Percentiles rank a stretch among this genome's conserved stretches.
These are phyloP conservation scores for Siniperca knerii DNA, from an alignment of 2,113 vertebrate species.

Conservation along the genomic window DNA sequence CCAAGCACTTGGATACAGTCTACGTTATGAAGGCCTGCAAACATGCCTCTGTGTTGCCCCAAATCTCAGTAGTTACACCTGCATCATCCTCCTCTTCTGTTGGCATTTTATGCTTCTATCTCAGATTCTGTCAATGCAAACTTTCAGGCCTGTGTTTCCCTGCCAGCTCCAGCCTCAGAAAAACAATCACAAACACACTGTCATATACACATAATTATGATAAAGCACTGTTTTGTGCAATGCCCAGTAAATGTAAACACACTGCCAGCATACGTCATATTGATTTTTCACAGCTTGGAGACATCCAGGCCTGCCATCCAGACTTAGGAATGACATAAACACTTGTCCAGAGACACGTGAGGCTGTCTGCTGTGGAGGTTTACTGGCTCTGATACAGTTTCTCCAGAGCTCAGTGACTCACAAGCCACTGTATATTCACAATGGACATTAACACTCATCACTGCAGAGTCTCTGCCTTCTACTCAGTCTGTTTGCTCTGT, in stretches of 20 bases:
- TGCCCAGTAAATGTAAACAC: conserved; percentile 45
- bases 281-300: conserved; percentile 65
- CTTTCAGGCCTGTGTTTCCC: conserved; percentile 15
- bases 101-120: conserved; percentile 12
- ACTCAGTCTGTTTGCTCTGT: conserved; percentile 54
- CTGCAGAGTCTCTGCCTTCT: conserved; percentile 8
- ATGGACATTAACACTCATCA: conserved; percentile 41
- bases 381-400: conserved; percentile 40
- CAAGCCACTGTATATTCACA: conserved; percentile 53
- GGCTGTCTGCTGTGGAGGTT: conserved; percentile 35
- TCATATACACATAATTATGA: conserved; percentile 56
- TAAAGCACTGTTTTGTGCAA: conserved; percentile 42
- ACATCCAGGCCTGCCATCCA: conserved; percentile 35
- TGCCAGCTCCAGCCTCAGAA: conserved; percentile 39
- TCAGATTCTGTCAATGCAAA: conserved; percentile 45
- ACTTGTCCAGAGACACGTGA: conserved; percentile 49
- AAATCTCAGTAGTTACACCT: not conserved
- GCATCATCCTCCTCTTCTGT: not conserved
- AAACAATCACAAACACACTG: conserved; percentile 63
- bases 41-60: not conserved
- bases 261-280: conserved; percentile 30
- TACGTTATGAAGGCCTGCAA: conserved; percentile 4
- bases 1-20: not conserved
- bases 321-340: conserved; percentile 49
- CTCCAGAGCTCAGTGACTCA: conserved; percentile 56